phyloP scores from a whole-genome alignment of 2,113 vertebrate species.

The Dryoscopus gambensis region DNA sequence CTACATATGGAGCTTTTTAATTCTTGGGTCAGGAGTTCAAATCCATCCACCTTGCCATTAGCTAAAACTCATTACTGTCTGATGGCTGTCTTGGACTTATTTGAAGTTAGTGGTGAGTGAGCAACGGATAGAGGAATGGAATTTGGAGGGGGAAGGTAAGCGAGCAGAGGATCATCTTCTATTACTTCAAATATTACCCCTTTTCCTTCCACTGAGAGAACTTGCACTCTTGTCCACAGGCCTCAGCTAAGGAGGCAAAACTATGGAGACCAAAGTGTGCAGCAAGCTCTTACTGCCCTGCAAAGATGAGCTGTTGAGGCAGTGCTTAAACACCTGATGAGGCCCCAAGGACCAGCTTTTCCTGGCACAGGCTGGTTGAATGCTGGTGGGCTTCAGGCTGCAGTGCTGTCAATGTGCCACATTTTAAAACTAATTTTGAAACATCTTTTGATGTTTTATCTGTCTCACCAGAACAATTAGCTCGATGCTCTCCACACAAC shows the following conservation, averaged over 20 bases:
- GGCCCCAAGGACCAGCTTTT: background rate
- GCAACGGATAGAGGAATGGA: too few relatives aligned
- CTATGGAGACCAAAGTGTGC: background rate
- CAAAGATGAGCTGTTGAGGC: background rate
- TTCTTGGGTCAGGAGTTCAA: background rate
- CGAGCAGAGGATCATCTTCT: background rate
- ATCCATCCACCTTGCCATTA: background rate
- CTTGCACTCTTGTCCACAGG: background rate
- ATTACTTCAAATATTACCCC: background rate
- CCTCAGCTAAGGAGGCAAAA: background rate
- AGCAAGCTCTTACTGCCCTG: background rate
- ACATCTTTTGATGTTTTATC: conserved; percentile 15
- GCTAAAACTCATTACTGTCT: background rate
- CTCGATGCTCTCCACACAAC: background rate
- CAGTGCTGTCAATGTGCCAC: background rate
- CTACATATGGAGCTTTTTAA: background rate
- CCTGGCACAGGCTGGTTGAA: background rate
- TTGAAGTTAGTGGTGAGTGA: background rate
- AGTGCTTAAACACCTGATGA: fast-evolving
- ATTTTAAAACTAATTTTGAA: conserved; percentile 16
- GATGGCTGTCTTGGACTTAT: background rate
- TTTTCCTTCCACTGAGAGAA: background rate
- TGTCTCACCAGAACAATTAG: conserved; percentile 67
- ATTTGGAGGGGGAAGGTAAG: background rate
- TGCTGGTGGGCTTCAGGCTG: background rate